Base-by-base conservation (phyloP, 2,113 vertebrate genomes). In the Shinisaurus crocodilurus region DNA sequence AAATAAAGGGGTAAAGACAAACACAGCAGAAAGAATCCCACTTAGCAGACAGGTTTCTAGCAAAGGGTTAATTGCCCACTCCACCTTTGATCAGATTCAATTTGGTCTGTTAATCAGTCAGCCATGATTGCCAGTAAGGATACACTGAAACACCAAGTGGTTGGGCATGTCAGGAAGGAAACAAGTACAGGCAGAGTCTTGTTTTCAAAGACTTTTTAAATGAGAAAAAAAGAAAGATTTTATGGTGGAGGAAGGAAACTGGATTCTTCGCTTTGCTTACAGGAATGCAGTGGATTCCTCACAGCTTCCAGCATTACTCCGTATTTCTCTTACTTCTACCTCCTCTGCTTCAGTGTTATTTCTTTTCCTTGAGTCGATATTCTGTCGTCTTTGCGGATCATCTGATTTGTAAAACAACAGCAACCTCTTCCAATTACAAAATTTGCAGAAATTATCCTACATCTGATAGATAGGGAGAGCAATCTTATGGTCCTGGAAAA, bases 221-320 rank as follows among this genome's bases (percentile, higher is more conserved):
- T 18, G 23, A 15, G 43, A 3, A 50, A 15, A 29, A 40, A 37
- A 3, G 13, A 32, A 48, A 50, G 45, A 29, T 98, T 98, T 97
- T 95, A 97, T 97, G 96, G 96, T 95, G 97, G 98, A 97, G 98
- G 98, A 98, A 98, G 97, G 97, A 98, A 98, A 98, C 97, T 96
- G 97, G 97, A 96, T 97, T 97, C 97, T 98, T 97, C 57, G 95
- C 97, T 98, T 97, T 93, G 91, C 96, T 97, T 97, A 95, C 97
- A 96, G 96, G 96, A 96, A 97, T 96, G 94, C 34, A 85, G 45
- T 95, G 94, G 96, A 96, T 97, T 97, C 96, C 97, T 97, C 94
- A 97, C 95, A 96, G 95, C 95, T 90, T 93, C 94, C 89, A 96
- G 92, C 95, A 96, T 89, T 93, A 29, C 87, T 89, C 88, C 69